A percentile compares a stretch with the other conserved stretches of the same genome.
phyloP scores from a whole-genome alignment of 2,797 vertebrate species.

The Helicolenus hilgendorfi region DNA sequence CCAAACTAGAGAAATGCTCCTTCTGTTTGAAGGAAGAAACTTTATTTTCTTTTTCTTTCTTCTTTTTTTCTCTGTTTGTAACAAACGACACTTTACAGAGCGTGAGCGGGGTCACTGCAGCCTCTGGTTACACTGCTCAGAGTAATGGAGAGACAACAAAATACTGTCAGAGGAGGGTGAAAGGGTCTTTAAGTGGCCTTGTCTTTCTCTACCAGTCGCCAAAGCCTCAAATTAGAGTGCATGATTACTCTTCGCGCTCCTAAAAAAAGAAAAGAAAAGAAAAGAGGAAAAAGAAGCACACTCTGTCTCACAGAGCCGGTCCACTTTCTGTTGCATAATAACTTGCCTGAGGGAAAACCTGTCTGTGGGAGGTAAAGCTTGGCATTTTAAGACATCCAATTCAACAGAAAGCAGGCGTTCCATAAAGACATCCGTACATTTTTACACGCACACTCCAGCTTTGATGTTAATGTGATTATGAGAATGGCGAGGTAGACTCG shows the following conservation, averaged over 20 bases:
- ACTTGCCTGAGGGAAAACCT: slow-evolving; percentile 64
- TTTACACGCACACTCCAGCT: slow-evolving; percentile 26
- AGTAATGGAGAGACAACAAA: slow-evolving; percentile 56
- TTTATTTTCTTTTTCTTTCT: background rate
- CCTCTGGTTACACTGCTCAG: slow-evolving; percentile 29
- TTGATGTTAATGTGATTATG: slow-evolving; percentile 78
- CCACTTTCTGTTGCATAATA: slow-evolving; percentile 71
- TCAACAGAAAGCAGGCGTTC: slow-evolving; percentile 19
- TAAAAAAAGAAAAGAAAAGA: background rate
- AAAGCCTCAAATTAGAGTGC: slow-evolving; percentile 67
- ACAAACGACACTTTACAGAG: background rate
- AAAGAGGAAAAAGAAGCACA: slow-evolving; percentile 4
- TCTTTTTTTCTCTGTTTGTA: background rate
- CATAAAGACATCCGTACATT: slow-evolving; percentile 20
- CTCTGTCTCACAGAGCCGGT: slow-evolving; percentile 36
- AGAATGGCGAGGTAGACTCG: slow-evolving; percentile 51
- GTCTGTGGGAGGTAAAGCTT: slow-evolving; percentile 72
- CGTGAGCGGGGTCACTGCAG: slow-evolving; percentile 48
- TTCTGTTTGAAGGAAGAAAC: background rate
- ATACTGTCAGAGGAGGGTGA: slow-evolving; percentile 55
- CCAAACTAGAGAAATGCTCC: background rate
- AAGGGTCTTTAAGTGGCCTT: slow-evolving; percentile 60
- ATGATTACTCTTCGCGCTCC: slow-evolving; percentile 22
- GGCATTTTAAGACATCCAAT: slow-evolving; percentile 45
- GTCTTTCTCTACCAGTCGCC: slow-evolving; percentile 52